These are phyloP conservation scores for Seira musarum DNA, from an alignment of 2,888 invertebrate species.

Conservation along the genomic window DNA sequence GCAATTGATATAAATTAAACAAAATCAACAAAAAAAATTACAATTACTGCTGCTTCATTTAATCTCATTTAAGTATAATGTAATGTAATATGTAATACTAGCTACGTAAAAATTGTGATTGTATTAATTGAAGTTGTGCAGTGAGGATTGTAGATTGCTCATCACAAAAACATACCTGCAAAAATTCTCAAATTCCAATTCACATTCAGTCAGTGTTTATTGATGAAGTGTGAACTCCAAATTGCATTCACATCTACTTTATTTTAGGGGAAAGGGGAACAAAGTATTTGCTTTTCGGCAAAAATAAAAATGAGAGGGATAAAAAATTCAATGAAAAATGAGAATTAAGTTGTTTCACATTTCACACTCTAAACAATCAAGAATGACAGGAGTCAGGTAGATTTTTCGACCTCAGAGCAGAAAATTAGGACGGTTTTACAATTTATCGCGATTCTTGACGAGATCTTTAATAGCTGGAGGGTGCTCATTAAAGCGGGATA, in stretches of 20 bases:
- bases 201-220: constrained; percentile 22
- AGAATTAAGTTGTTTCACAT: constrained; percentile 1
- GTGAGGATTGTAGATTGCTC: too few species aligned
- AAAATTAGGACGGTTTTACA: background rate
- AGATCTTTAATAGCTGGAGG: background rate
- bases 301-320: too few species aligned
- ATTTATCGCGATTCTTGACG: background rate
- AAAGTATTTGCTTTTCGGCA: too few species aligned
- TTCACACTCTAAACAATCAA: background rate
- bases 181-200: background rate
- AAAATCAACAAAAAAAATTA: too few species aligned
- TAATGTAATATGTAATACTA: too few species aligned
- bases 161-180: background rate
- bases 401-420: background rate
- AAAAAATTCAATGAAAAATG: background rate
- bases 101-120: too few species aligned
- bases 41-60: too few species aligned
- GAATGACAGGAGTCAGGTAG: constrained; percentile 9
- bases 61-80: too few species aligned
- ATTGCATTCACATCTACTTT: too few species aligned
- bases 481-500: constrained; percentile 5
- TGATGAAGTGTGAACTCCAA: constrained; percentile 31
- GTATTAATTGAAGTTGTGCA: too few species aligned
- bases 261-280: too few species aligned
- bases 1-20: too few species aligned